Conservation (phyloP, 2,113 vertebrate species). For the Blennius ocellaris region DNA sequence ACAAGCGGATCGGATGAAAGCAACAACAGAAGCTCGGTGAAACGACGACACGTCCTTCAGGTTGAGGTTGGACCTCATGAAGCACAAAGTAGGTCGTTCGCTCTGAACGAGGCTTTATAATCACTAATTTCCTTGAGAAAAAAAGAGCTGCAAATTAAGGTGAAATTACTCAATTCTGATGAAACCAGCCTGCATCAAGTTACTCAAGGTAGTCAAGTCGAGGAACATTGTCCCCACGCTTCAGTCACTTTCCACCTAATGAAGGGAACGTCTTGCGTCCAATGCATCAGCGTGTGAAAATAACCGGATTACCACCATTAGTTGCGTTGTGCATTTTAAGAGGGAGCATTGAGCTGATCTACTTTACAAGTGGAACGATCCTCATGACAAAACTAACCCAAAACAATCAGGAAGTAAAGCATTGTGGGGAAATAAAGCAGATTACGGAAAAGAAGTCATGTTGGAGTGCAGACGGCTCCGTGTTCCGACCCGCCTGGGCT, state of each 20-base stretch:
- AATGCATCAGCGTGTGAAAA: constrained; percentile 16
- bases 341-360: constrained; percentile 9
- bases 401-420: constrained; percentile 15
- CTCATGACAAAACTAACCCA: background rate
- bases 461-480: constrained; percentile 15
- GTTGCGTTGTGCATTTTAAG: constrained; percentile 7
- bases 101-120: background rate
- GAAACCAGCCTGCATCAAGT: constrained; percentile 6
- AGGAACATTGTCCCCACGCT: constrained; percentile 25
- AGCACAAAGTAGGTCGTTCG: background rate
- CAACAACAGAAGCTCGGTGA: constrained; percentile 5
- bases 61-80: constrained; percentile 2
- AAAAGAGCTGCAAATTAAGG: background rate
- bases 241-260: constrained; percentile 16
- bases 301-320: constrained; percentile 8
- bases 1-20: background rate
- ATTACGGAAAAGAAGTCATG: background rate
- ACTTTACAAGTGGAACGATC: constrained; percentile 13
- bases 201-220: constrained; percentile 24
- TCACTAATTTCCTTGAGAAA: constrained; percentile 13
- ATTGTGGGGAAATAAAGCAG: constrained; percentile 15
- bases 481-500: too few species aligned
- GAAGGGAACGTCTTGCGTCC: background rate
- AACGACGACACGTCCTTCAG: background rate
- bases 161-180: constrained; percentile 20